phyloP scores from a whole-genome alignment of 2,888 invertebrate species.

The Eristalis pertinax region DNA sequence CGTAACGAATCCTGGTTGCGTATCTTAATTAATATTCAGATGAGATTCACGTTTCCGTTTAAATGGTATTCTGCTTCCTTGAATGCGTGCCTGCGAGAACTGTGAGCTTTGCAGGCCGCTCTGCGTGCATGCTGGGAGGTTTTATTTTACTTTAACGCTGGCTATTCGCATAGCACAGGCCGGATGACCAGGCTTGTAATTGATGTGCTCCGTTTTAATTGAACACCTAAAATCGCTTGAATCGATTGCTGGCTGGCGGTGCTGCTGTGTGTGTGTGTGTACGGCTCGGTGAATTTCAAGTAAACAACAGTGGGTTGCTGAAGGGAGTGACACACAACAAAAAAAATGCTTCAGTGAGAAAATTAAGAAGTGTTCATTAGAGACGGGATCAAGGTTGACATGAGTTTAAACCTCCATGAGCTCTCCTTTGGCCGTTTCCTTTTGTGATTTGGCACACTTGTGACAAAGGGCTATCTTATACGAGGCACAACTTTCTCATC shows the following conservation, averaged over 20 bases:
- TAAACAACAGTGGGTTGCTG: background rate
- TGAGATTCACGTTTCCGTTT: slow-evolving; percentile 58
- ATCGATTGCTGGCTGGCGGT: slow-evolving; percentile 21
- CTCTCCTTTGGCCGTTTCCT: too few relatives aligned
- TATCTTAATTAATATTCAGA: slow-evolving; percentile 70
- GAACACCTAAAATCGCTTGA: slow-evolving; percentile 55
- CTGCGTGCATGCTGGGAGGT: background rate
- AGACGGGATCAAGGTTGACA: too few relatives aligned
- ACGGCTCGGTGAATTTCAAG: background rate
- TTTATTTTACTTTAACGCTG: background rate
- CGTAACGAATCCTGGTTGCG: slow-evolving; percentile 48
- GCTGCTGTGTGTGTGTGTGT: background rate
- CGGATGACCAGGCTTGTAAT: slow-evolving; percentile 54
- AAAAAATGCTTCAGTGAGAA: too few relatives aligned
- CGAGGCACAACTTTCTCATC: too few relatives aligned
- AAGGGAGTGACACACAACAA: background rate
- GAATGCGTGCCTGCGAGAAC: slow-evolving; percentile 44
- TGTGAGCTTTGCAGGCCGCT: slow-evolving; percentile 29
- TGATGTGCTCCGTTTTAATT: slow-evolving; percentile 65
- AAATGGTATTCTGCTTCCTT: slow-evolving; percentile 34
- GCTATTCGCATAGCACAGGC: slow-evolving; percentile 13
- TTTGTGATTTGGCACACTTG: too few relatives aligned
- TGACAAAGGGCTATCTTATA: too few relatives aligned
- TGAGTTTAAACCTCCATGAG: too few relatives aligned
- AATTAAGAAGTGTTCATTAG: too few relatives aligned